Conservation (phyloP, 2,797 vertebrate species). For the Macroramphosus scolopax region DNA sequence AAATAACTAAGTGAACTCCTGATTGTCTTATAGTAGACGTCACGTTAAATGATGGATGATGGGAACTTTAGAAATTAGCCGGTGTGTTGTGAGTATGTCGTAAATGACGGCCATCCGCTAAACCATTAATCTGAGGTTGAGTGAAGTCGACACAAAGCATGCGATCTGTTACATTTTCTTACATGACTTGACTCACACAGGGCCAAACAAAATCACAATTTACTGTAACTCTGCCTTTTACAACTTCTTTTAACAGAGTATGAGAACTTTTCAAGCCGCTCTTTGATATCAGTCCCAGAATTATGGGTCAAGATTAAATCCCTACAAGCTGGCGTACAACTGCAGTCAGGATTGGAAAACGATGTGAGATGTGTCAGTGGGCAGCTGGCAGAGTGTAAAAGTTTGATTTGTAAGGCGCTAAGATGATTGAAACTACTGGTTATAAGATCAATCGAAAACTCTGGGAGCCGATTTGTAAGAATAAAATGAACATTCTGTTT, state of each 20-base stretch:
- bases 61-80: no score
- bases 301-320: conserved; percentile 37
- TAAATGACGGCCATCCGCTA: neutral
- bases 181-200: no score
- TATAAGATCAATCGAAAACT: conserved; percentile 16
- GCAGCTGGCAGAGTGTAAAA: conserved; percentile 13
- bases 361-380: conserved; percentile 34
- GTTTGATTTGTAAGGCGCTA: conserved; percentile 45
- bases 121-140: neutral
- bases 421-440: conserved; percentile 16
- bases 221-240: conserved; percentile 28
- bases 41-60: no score
- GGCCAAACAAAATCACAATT: conserved; percentile 1
- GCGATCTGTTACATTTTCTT: neutral
- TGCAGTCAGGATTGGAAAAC: conserved; percentile 45
- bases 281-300: conserved; percentile 25
- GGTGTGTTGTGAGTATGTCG: no score
- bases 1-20: no score
- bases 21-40: no score
- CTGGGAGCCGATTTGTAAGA: conserved; percentile 8
- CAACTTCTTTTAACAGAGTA: conserved; percentile 17
- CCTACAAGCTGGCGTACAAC: conserved; percentile 40
- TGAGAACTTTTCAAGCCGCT: conserved; percentile 4
- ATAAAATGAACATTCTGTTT: conserved; percentile 4
- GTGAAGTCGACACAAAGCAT: neutral